Base-by-base conservation (phyloP, 2,113 vertebrate species). In the Halichoerus grypus region DNA sequence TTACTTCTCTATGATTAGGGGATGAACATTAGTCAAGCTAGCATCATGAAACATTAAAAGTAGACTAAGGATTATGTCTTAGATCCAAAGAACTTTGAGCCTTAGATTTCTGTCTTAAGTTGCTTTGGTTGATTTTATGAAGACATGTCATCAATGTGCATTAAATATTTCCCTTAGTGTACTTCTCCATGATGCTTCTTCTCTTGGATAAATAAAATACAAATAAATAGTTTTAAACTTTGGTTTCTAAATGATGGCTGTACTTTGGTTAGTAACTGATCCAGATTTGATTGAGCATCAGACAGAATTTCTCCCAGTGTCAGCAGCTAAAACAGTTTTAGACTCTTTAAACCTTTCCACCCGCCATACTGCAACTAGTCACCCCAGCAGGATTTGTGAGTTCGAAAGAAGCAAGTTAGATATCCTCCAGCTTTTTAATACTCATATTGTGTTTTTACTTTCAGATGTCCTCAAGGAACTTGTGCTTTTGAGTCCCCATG, bases 401-500 rank as follows among this genome's bases (percentile, higher is more conserved):
- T 97, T 95, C 98, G 87, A 95, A 90, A 86, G 9, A 77, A 82
- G 46, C 22, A 49, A 19, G 13, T 77, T 63, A 71, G 53, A 36
- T 51, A n/a, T 95, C 97, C 94, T 97, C 79, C 94, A 95, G n/a
- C 95, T 93, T 81, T 98, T 92, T 98, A 98, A 98, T 98, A 97
- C 89, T 88, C 96, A 98, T 93, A 98, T 12, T 96, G 74, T 97
- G 95, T 97, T 98, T 98, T 97, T 92, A 97, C 98, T 98, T 98
- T 97, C 98, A 99, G 99, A 99, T 97, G 99, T 99, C 69, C 99
- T 99, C 97, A 99, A 99, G 99, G 99, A 99, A 97, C 99, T 99
- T 80, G 99, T 99, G 96, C 99, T 99, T 97, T 99, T 99, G 98
- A 99, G 99, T 98, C 99, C 99, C 72, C 99, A 99, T 97, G 99